Evolutionary conservation across 2,113 vertebrate genomes (phyloP), one percentile per base, ranked within the genome.

Genomic region (Rhynchomys soricoides): DNA sequence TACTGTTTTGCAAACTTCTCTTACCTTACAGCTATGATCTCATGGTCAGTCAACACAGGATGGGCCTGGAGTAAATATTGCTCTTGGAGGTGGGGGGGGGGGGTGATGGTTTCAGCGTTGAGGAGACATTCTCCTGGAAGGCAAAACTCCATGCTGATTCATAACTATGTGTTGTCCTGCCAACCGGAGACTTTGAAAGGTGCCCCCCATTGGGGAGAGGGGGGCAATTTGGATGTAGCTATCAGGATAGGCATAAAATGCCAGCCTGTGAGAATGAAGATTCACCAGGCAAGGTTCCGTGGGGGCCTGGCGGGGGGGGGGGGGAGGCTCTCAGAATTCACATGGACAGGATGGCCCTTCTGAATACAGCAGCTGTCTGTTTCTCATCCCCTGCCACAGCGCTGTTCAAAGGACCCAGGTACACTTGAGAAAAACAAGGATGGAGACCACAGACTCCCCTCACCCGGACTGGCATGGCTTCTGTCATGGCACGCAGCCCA

Each of bases 171-270:
- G 22, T 34, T 45, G 40, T 21, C 48, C 29, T 16, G 52, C 43
- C 50, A 43, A 40, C 57, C 17, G 43, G 66, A 96, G 55, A 24
- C 88, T 71, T 74, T 71, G 71, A 43, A 91, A 73, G 87, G 68
- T 43, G 13, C 3, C 12, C 6, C 0, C 19, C 26, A 37, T 37
- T 11, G 40, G 8, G 29, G 10, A 24, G 70, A 22, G 7, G 43
- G 45, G 85, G 26, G 22, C 16, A 59, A 48, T 81, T 24, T 26
- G 52, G 17, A 24, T 22, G 16, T 8, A 7, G 21, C 40, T 45
- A 62, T 78, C 70, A 17, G 81, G 73, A 64, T 4, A 83, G 62
- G 52, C 29, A 13, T 48, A 22, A 21, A 11, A 77, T 11, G 64
- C n/a, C 10, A 50, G 50, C 29, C 10, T 34, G 31, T 26, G 4